A percentile compares a stretch with the other conserved stretches of the same genome.
Evolutionary conservation across 2,888 invertebrate genomes (phyloP).

Genomic region (Cheilosia vernalis): DNA sequence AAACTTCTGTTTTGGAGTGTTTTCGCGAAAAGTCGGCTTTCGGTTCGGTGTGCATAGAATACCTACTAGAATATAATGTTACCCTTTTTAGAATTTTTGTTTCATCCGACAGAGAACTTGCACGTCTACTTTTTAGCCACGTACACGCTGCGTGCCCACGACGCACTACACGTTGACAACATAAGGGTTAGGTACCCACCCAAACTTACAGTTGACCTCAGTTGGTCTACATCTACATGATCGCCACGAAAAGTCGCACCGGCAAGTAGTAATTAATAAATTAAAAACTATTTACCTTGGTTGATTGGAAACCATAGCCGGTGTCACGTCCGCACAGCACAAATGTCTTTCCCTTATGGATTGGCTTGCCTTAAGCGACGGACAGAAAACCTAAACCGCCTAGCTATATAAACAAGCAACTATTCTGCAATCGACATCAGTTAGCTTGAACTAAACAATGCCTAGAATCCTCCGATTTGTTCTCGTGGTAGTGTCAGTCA

Average conservation of each 20-base stretch:
- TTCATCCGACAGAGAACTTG: no score
- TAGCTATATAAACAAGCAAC: slow-evolving; percentile 61
- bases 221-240: neutral
- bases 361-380: slow-evolving; percentile 56
- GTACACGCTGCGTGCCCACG: neutral
- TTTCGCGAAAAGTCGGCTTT: no score
- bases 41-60: no score
- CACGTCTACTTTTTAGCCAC: no score
- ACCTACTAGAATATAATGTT: no score
- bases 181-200: neutral
- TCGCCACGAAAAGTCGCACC: neutral
- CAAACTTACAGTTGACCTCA: slow-evolving; percentile 37
- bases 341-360: slow-evolving; percentile 58
- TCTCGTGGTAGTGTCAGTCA: slow-evolving; percentile 31
- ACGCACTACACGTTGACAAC: neutral
- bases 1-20: no score
- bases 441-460: slow-evolving; percentile 51
- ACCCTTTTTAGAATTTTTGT: no score
- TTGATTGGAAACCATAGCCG: slow-evolving; percentile 12
- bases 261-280: slow-evolving; percentile 56
- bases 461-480: slow-evolving; percentile 34
- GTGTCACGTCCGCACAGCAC: slow-evolving; percentile 64
- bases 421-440: slow-evolving; percentile 49
- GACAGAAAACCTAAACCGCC: slow-evolving; percentile 19
- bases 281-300: slow-evolving; percentile 31